Evolutionary conservation across 1,140 invertebrate species (phyloP).

Genomic region (Cataglyphis hispanica): DNA sequence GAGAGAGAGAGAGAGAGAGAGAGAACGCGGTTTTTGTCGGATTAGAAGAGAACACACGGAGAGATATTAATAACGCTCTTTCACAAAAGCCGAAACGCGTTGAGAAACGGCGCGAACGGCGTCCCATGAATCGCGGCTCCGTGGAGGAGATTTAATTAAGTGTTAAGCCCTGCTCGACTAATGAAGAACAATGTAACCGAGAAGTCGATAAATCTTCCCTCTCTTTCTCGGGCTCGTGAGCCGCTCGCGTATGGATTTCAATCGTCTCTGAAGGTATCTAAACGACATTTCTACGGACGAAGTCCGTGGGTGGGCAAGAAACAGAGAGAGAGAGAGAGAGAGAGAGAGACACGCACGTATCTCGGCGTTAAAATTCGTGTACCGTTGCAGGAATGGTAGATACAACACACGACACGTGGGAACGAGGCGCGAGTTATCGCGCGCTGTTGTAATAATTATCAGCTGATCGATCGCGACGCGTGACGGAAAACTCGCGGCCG

Average conservation of each 20-base stretch:
- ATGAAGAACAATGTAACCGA: slow-evolving; percentile 68
- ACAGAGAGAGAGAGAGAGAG: slow-evolving; percentile 26
- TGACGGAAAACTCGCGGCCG: slow-evolving; percentile 55
- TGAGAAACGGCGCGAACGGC: slow-evolving; percentile 13
- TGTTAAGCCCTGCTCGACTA: slow-evolving; percentile 26
- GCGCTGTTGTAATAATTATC: slow-evolving; percentile 48
- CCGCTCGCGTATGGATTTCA: not conserved
- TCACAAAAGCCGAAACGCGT: slow-evolving; percentile 1
- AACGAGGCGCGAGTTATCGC: slow-evolving; percentile 57
- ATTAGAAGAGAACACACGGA: slow-evolving; percentile 16
- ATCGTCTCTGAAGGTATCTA: slow-evolving; percentile 5
- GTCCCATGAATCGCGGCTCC: slow-evolving; percentile 5
- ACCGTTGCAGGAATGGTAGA: slow-evolving; percentile 67
- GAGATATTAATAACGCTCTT: slow-evolving; percentile 10
- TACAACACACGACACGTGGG: slow-evolving; percentile 53
- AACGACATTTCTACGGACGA: slow-evolving; percentile 23
- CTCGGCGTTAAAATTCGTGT: slow-evolving; percentile 70
- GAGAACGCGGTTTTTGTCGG: slow-evolving; percentile 37
- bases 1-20: not conserved
- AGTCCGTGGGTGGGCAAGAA: slow-evolving; percentile 59
- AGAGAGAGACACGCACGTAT: slow-evolving; percentile 22
- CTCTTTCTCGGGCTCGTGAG: not conserved
- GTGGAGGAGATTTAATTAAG: slow-evolving; percentile 54
- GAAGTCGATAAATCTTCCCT: slow-evolving; percentile 67
- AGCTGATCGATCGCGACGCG: slow-evolving; percentile 32